These are phyloP conservation scores for Pteropus rufus DNA, from an alignment of 2,797 vertebrate species.

Conservation along the genomic window DNA sequence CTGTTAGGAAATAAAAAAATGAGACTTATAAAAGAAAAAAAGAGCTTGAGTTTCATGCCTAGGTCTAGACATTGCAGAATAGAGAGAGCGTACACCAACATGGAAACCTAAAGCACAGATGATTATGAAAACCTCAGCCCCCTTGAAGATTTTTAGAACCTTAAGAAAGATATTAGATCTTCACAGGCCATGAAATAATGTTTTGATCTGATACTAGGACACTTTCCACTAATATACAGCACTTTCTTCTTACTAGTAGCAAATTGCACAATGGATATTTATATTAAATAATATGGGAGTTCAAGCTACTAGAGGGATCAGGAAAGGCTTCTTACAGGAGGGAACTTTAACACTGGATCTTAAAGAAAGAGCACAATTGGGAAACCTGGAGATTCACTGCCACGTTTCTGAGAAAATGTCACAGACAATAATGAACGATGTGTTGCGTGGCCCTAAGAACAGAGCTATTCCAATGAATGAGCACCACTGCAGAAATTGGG, in stretches of 20 bases:
- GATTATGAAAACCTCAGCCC: not conserved
- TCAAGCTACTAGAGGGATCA: not conserved
- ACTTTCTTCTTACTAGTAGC: not conserved
- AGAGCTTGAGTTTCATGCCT: not conserved
- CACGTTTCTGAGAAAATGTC: too few relatives aligned
- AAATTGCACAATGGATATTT: not conserved
- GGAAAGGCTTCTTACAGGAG: not conserved
- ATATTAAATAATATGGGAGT: not conserved
- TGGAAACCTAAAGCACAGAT: not conserved
- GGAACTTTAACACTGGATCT: not conserved
- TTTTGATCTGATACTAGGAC: not conserved
- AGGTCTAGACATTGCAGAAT: not conserved
- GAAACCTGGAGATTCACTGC: not conserved
- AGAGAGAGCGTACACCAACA: not conserved
- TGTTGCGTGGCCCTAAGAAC: not conserved
- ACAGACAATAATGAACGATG: rapidly evolving
- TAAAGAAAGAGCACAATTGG: not conserved
- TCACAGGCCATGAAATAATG: not conserved
- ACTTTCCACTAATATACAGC: not conserved
- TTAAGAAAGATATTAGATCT: not conserved
- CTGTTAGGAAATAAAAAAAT: constrained; percentile 12
- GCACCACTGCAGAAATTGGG: not conserved
- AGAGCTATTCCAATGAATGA: not conserved
- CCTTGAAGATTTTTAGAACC: not conserved
- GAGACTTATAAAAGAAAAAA: not conserved